Evolutionary conservation across 2,113 vertebrate genomes (phyloP).

Genomic region (Trogon melanurus): DNA sequence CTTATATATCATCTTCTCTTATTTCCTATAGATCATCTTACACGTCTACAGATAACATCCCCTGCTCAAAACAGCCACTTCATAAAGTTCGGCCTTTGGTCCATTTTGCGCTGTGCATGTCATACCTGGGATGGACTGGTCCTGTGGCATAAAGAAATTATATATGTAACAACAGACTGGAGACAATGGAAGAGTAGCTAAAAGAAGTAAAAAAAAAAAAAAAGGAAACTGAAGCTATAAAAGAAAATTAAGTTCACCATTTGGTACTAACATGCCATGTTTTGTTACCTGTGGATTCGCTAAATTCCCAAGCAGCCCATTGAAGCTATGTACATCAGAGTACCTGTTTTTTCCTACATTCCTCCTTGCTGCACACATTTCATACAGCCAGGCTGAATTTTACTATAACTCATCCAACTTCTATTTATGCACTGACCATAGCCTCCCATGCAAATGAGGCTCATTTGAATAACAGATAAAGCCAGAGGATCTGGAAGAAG

Average conservation of each 20-base stretch:
- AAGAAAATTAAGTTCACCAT: background rate
- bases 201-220: background rate
- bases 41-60: background rate
- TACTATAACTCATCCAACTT: background rate
- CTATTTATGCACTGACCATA: background rate
- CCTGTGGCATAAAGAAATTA: too few relatives aligned
- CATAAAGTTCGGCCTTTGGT: background rate
- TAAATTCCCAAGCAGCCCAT: background rate
- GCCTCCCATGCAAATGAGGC: background rate
- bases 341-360: background rate
- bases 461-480: background rate
- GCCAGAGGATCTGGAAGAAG: background rate
- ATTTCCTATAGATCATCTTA: background rate
- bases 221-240: background rate
- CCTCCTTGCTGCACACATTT: background rate
- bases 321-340: background rate
- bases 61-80: background rate
- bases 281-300: background rate
- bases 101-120: background rate
- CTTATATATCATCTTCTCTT: background rate
- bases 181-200: background rate
- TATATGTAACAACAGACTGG: background rate
- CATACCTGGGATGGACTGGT: background rate
- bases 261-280: background rate
- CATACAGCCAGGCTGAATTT: background rate